Conservation (phyloP, 1,140 invertebrate genomes). For the Bradynema listronoti region DNA sequence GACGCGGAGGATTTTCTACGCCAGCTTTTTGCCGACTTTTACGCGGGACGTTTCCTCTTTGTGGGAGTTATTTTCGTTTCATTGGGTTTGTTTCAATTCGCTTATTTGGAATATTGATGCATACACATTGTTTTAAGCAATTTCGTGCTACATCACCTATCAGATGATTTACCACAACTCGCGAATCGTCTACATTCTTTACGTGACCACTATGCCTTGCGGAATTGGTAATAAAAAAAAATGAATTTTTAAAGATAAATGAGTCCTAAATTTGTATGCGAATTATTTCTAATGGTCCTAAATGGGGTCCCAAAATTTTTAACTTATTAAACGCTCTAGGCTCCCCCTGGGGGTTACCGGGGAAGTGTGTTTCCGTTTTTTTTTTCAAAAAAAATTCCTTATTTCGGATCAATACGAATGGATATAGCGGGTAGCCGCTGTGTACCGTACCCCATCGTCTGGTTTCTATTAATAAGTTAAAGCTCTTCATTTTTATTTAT, state of each 20-base stretch:
- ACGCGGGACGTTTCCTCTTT: neutral
- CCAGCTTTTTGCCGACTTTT: neutral
- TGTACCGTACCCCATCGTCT: too few species aligned
- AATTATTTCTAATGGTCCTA: too few species aligned
- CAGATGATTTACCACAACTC: neutral
- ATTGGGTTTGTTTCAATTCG: neutral
- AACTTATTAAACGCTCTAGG: too few species aligned
- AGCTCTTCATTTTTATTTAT: neutral
- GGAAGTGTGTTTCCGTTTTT: too few species aligned
- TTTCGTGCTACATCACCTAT: neutral
- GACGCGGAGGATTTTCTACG: neutral
- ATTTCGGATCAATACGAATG: too few species aligned
- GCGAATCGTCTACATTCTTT: neutral
- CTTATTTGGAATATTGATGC: neutral
- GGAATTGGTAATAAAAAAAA: too few species aligned
- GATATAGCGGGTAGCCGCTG: too few species aligned
- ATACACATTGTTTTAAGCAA: neutral
- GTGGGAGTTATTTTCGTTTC: neutral
- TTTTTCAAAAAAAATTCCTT: too few species aligned
- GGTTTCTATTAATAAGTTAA: neutral
- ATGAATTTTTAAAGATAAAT: too few species aligned
- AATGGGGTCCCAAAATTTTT: too few species aligned
- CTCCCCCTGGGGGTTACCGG: too few species aligned
- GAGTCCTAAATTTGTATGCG: too few species aligned
- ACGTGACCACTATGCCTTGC: neutral